Evolutionary conservation across 2,113 vertebrate genomes (phyloP).

Genomic region (Gobiocypris rarus): DNA sequence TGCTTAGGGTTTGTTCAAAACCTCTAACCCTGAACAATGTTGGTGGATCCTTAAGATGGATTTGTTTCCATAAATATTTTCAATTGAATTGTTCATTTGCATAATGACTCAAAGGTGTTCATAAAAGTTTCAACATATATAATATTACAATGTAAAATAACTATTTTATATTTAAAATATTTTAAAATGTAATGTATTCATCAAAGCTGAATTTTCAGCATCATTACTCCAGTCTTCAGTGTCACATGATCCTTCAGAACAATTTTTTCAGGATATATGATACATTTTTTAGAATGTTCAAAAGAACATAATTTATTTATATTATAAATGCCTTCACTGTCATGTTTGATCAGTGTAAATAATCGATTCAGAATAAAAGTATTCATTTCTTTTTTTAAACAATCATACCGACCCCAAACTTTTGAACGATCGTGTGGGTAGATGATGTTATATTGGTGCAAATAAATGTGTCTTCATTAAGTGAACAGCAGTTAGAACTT

Average conservation of each 20-base stretch:
- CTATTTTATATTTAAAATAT: no score
- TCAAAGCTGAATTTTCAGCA: neutral
- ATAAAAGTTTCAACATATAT: neutral
- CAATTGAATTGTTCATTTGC: neutral
- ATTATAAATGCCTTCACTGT: no score
- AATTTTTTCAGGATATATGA: no score
- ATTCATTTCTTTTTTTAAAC: neutral
- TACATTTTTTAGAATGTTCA: no score
- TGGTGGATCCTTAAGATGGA: no score
- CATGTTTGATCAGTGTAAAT: no score
- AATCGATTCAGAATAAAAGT: neutral
- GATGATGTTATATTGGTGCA: neutral
- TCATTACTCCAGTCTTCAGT: neutral
- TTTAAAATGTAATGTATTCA: neutral
- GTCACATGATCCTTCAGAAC: neutral
- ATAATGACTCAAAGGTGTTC: neutral
- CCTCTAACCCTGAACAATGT: conserved; percentile 6
- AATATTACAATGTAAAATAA: no score
- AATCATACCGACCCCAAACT: neutral
- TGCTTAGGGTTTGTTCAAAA: neutral
- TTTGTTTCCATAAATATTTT: no score
- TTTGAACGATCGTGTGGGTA: neutral
- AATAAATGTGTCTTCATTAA: neutral
- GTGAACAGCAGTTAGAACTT: neutral
- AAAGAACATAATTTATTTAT: no score